phyloP scores from a whole-genome alignment of 1,140 invertebrate genomes.

The Odontomachus brunneus region DNA sequence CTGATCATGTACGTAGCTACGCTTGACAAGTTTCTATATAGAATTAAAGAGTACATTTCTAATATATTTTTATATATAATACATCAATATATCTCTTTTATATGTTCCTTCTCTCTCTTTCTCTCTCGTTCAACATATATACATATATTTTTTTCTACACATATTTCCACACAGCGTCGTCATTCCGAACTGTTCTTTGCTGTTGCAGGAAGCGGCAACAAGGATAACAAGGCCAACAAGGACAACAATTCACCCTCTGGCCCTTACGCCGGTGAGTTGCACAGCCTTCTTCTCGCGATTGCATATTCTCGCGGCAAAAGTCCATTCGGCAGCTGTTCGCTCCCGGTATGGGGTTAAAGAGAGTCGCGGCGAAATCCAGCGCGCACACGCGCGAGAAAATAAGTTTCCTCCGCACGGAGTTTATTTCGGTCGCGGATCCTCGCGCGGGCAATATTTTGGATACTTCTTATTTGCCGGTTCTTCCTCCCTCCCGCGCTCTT shows the following conservation, averaged over 20 bases:
- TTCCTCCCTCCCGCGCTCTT: background rate
- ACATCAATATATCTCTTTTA: too few relatives aligned
- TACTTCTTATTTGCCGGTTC: slow-evolving; percentile 22
- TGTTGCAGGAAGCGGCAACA: slow-evolving; percentile 90
- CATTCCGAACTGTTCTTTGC: slow-evolving; percentile 65
- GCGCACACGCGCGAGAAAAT: slow-evolving; percentile 33
- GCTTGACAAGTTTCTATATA: background rate
- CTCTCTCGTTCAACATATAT: slow-evolving; percentile 18
- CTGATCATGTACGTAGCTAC: background rate
- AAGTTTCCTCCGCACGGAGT: slow-evolving; percentile 18
- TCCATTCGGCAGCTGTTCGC: background rate
- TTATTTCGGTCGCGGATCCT: slow-evolving; percentile 49
- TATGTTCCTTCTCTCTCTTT: background rate
- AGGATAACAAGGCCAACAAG: slow-evolving; percentile 88
- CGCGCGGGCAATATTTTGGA: slow-evolving; percentile 44
- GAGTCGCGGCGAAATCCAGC: background rate
- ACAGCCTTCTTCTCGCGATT: background rate
- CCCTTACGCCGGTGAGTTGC: slow-evolving; percentile 83
- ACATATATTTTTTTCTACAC: background rate
- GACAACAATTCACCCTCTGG: slow-evolving; percentile 89
- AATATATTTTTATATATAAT: background rate
- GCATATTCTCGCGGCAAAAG: background rate
- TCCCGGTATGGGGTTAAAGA: background rate
- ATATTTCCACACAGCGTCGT: background rate
- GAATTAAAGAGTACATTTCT: background rate